Base-by-base conservation (phyloP, 2,113 vertebrate species). In the Callopanchax toddi region DNA sequence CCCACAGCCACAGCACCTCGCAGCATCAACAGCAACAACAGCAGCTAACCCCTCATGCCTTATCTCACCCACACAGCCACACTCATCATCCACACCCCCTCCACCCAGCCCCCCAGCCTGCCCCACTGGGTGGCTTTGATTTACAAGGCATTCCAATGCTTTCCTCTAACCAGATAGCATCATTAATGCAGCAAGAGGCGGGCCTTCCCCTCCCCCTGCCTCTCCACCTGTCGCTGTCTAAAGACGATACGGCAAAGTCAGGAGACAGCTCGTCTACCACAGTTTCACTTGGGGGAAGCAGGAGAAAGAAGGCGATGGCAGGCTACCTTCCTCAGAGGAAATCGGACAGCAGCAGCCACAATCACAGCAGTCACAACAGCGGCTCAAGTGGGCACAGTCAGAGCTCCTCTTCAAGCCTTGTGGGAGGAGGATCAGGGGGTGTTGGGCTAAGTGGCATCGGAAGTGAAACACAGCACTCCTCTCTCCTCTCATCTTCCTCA, bases 121-220 rank as follows among this genome's bases (percentile, higher is more conserved):
- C 91, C 43, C 79, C 92, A 0, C 71, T 92, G 44, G 82, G 91
- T 1, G 86, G 92, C 18, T 93, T 93, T 74, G 92, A 93, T 70
- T 93, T 93, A 63, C 92, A 93, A 73, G 87, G 92, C 60, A 93
- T 93, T 72, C 92, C 92, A 4, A 92, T 93, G 23, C 90, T 93
- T 11, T 93, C 92, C 51, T 92, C 92, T 2, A 93, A 93, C 82
- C 92, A 93, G 60, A 82, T 93, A 32, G 92, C 92, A 29, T 92
- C 92, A 1, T 68, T 93, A 56, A 93, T 93, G 91, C 91, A 92
- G 66, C 92, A 93, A 52, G 92, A 93, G 78, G 83, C 92, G 2
- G 91, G 91, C 16, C 78, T 93, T 11, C 87, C 92, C 43, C 89
- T 93, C 51, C 91, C 91, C 10, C 82, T 93, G 13, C 92, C 92